phyloP scores from a whole-genome alignment of 2,797 vertebrate species.

The Petrocephalus sullivani region DNA sequence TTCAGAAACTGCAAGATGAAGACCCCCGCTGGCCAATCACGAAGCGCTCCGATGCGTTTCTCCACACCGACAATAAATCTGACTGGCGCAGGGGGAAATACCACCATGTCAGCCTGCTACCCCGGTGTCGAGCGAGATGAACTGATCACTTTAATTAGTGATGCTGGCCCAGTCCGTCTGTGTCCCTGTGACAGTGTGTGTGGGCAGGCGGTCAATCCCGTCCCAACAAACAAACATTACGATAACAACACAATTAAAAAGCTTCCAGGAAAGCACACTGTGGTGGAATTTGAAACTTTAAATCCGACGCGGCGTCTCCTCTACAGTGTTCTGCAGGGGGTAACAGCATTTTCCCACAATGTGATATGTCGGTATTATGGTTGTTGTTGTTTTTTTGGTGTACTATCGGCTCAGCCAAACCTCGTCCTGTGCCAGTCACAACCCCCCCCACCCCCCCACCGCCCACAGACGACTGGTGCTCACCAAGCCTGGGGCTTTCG shows the following conservation, averaged over 20 bases:
- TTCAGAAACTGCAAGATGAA: neutral
- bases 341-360: neutral
- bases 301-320: neutral
- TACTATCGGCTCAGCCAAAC: conserved; percentile 8
- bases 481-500: conserved; percentile 95
- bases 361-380: no score
- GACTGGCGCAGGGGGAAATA: neutral
- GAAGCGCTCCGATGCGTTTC: neutral
- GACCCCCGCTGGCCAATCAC: neutral
- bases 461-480: conserved; percentile 42
- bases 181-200: neutral
- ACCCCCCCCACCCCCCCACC: neutral
- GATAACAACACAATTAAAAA: neutral
- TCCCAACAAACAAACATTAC: neutral
- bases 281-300: neutral
- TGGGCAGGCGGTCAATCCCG: neutral
- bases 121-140: conserved; percentile 16
- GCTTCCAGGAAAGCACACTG: neutral
- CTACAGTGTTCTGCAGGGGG: neutral
- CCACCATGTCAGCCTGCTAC: conserved; percentile 20
- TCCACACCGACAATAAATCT: neutral
- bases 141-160: conserved; percentile 36
- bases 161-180: conserved; percentile 18
- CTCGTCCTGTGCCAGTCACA: neutral
- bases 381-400: neutral